These are phyloP conservation scores for Epinotia demarniana DNA, from an alignment of 2,888 invertebrate genomes.

Conservation along the genomic window DNA sequence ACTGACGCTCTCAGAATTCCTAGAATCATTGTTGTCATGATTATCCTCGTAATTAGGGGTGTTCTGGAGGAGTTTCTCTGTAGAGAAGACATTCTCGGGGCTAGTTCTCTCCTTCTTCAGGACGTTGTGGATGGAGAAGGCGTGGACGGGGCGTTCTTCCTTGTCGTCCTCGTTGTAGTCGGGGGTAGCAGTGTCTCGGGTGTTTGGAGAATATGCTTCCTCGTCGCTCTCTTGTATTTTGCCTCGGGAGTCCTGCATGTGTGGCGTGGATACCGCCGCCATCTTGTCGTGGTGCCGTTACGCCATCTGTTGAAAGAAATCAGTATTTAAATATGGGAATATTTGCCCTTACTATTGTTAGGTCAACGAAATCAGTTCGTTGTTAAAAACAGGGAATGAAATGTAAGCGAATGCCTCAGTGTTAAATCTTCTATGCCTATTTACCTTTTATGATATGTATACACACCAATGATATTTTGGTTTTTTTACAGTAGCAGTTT, in stretches of 20 bases:
- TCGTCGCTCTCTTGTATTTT: constrained; percentile 81
- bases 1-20: constrained; percentile 68
- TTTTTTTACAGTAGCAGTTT: too few species aligned
- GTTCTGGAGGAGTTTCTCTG: constrained; percentile 76
- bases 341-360: too few species aligned
- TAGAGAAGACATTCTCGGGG: constrained; percentile 80
- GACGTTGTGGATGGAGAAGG: constrained; percentile 81
- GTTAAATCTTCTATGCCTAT: too few species aligned
- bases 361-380: too few species aligned
- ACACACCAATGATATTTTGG: too few species aligned
- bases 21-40: constrained; percentile 57
- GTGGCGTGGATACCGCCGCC: constrained; percentile 80
- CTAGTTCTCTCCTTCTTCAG: constrained; percentile 80
- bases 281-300: constrained; percentile 64
- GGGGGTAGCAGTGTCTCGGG: constrained; percentile 73
- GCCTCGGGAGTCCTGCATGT: constrained; percentile 71
- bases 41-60: constrained; percentile 75
- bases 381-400: too few species aligned
- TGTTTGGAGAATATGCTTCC: constrained; percentile 76
- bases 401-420: too few species aligned
- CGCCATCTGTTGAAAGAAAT: constrained; percentile 72
- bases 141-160: constrained; percentile 67
- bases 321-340: background rate
- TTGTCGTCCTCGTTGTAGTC: constrained; percentile 77
- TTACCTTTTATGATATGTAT: too few species aligned